phyloP scores from a whole-genome alignment of 30 jellyfish, hydroid and myxozoan genomes.

The Rhopilema esculentum region DNA sequence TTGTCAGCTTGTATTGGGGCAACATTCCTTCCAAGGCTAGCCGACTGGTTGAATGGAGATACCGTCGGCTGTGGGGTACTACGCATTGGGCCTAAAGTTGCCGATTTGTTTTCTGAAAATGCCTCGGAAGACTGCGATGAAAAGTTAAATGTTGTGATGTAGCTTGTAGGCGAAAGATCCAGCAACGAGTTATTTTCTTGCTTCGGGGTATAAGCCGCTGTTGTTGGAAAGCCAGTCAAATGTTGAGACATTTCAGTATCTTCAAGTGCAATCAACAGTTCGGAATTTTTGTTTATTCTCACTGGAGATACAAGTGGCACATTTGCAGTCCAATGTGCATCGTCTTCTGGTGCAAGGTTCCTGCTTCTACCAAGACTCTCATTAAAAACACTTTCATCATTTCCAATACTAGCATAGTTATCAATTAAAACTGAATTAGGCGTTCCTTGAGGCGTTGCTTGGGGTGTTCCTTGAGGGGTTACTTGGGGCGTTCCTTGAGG shows the following conservation, averaged over 20 bases:
- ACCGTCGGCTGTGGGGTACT: neutral
- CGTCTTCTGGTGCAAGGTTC: too few relatives aligned
- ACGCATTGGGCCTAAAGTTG: conserved; percentile 31
- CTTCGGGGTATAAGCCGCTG: neutral
- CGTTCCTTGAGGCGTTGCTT: too few relatives aligned
- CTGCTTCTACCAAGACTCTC: too few relatives aligned
- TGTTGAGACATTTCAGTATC: conserved; percentile 9
- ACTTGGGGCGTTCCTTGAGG: too few relatives aligned
- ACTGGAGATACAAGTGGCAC: neutral
- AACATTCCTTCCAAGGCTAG: conserved; percentile 36
- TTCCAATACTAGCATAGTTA: neutral
- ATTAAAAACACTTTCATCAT: neutral
- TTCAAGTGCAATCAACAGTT: conserved; percentile 50
- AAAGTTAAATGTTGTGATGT: neutral
- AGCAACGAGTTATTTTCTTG: neutral
- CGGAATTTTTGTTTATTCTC: neutral
- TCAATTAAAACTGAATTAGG: neutral
- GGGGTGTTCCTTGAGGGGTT: too few relatives aligned
- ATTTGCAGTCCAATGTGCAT: neutral
- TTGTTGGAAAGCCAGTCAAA: neutral
- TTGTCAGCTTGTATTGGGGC: neutral
- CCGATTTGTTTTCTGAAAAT: conserved; percentile 40
- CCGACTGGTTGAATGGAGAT: neutral
- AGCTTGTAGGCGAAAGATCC: conserved; percentile 45
- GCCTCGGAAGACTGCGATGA: conserved; percentile 10